These are phyloP conservation scores for Trididemnum clinides DNA, from an alignment of 23 tunicate genomes.

Conservation along the genomic window DNA sequence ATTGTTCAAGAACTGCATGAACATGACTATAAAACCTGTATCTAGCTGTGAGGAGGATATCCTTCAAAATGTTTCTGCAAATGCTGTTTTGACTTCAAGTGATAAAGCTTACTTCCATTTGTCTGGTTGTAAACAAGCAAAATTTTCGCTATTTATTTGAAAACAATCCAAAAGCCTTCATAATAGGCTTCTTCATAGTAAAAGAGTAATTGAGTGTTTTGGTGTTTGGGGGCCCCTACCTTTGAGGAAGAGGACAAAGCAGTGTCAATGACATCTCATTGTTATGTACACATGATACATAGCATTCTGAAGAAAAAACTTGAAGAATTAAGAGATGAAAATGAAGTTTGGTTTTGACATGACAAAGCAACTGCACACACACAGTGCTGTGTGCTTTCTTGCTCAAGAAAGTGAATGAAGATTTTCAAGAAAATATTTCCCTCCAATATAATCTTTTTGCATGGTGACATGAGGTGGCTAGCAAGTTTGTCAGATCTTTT, in stretches of 20 bases:
- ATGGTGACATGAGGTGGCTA: conserved; percentile 25
- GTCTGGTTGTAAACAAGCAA: conserved; percentile 13
- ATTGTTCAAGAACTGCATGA: conserved; percentile 25
- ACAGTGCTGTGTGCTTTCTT: too few relatives aligned
- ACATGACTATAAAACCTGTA: neutral
- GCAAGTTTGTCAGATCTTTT: conserved; percentile 21
- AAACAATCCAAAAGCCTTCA: neutral
- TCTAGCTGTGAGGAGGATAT: neutral
- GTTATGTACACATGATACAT: conserved; percentile 24
- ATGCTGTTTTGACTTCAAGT: conserved; percentile 19
- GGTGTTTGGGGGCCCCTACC: neutral
- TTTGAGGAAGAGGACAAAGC: conserved; percentile 10
- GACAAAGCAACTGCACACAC: conserved; percentile 35
- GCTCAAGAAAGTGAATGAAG: conserved; percentile 6
- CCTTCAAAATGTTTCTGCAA: conserved; percentile 23
- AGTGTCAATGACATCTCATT: conserved; percentile 2
- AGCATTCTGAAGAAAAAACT: conserved; percentile 14
- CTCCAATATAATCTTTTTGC: conserved; percentile 12
- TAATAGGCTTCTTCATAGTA: neutral
- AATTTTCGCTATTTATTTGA: conserved; percentile 3
- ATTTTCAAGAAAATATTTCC: conserved; percentile 13
- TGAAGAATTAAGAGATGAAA: neutral
- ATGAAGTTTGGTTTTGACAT: conserved; percentile 13
- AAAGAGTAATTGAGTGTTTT: conserved; percentile 3
- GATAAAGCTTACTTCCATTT: conserved; percentile 14